A percentile compares a stretch with the other conserved stretches of the same genome.
Evolutionary conservation across 2,888 invertebrate genomes (phyloP).

Genomic region (Coenonympha glycerion): DNA sequence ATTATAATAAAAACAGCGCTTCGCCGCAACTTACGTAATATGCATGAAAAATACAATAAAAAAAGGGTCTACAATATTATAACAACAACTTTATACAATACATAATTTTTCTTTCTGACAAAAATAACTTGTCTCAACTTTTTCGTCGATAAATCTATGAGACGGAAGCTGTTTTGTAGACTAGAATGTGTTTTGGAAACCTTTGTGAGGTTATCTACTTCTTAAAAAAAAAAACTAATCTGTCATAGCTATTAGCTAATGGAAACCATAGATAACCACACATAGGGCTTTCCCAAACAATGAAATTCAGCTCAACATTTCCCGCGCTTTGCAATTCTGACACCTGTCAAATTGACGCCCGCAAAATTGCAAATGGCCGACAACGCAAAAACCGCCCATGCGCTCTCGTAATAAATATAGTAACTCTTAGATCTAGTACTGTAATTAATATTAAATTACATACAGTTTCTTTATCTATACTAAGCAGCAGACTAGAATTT

Average conservation of each 20-base stretch:
- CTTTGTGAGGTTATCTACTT: slow-evolving; percentile 30
- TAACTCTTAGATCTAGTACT: slow-evolving; percentile 48
- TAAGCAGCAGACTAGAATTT: slow-evolving; percentile 70
- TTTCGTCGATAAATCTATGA: slow-evolving; percentile 40
- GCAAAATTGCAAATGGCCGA: slow-evolving; percentile 28
- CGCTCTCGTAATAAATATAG: slow-evolving; percentile 43
- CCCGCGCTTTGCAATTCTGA: slow-evolving; percentile 26
- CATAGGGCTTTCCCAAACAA: slow-evolving; percentile 37
- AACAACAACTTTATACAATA: slow-evolving; percentile 51
- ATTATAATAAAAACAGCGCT: slow-evolving; percentile 32
- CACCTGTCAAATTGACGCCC: slow-evolving; percentile 15
- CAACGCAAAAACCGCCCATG: slow-evolving; percentile 36
- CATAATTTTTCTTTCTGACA: slow-evolving; percentile 39
- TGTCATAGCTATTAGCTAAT: too few species aligned
- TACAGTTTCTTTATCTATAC: slow-evolving; percentile 48
- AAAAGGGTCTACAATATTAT: slow-evolving; percentile 37
- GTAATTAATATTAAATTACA: slow-evolving; percentile 46
- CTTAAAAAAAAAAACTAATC: slow-evolving; percentile 12
- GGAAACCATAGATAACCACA: slow-evolving; percentile 28
- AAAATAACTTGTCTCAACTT: slow-evolving; percentile 52
- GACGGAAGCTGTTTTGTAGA: slow-evolving; percentile 61
- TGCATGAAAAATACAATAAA: slow-evolving; percentile 26
- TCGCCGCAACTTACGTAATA: slow-evolving; percentile 29
- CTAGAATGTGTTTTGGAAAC: slow-evolving; percentile 45
- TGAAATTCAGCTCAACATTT: slow-evolving; percentile 32